phyloP scores from a whole-genome alignment of 2,888 invertebrate genomes.

The Dugesia japonica region DNA sequence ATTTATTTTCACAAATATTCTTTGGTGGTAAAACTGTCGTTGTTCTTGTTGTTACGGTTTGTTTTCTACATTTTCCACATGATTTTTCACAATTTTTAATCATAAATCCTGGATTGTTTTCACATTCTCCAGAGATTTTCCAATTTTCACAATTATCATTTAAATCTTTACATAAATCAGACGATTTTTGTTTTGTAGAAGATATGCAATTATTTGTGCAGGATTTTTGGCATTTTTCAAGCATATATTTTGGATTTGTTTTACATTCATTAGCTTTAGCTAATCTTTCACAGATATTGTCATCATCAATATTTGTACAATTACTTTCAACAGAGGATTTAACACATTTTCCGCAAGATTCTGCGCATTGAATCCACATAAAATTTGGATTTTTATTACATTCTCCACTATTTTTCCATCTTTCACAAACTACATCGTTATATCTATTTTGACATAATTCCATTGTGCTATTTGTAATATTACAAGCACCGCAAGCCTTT shows the following conservation, averaged over 20 bases:
- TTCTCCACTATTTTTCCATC: conserved; percentile 4
- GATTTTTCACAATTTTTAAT: neutral
- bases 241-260: neutral
- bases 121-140: neutral
- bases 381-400: neutral
- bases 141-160: neutral
- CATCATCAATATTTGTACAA: neutral
- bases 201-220: neutral
- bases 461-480: neutral
- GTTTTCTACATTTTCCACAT: neutral
- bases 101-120: neutral
- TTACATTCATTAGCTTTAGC: neutral
- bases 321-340: neutral
- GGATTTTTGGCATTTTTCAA: neutral
- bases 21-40: neutral
- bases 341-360: neutral
- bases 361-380: neutral
- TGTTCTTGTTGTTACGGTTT: neutral
- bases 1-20: neutral
- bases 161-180: neutral
- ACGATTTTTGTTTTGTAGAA: neutral
- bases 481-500: neutral
- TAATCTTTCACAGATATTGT: neutral
- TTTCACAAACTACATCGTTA: neutral
- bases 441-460: neutral